A percentile compares a stretch with the other conserved stretches of the same genome.
Conservation (phyloP, 1,140 invertebrate species). For the Hycleus cichorii region DNA sequence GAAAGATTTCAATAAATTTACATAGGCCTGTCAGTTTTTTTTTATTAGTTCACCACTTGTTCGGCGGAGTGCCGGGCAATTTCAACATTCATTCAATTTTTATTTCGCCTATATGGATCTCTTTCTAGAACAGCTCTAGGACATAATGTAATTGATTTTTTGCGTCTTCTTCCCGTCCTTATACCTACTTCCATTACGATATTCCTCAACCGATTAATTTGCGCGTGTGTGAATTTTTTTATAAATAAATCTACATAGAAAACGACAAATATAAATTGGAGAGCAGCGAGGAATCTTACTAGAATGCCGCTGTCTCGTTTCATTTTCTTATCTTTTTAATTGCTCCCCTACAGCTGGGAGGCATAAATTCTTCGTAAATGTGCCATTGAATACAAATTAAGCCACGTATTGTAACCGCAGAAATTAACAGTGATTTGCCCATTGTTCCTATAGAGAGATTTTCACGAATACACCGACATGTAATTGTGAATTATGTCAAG, state of each 20-base stretch:
- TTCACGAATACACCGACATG: neutral
- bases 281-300: neutral
- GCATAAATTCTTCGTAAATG: conserved; percentile 21
- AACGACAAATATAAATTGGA: neutral
- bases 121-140: neutral
- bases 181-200: no score
- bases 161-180: neutral
- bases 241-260: conserved; percentile 6
- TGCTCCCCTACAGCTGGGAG: conserved; percentile 15
- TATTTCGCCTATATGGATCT: conserved; percentile 17
- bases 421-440: conserved; percentile 23
- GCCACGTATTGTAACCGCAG: conserved; percentile 19
- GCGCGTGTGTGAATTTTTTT: no score
- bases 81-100: conserved; percentile 23
- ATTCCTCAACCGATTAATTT: no score
- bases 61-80: conserved; percentile 4
- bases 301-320: conserved; percentile 4
- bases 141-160: conserved; percentile 24
- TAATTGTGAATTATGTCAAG: conserved; percentile 2
- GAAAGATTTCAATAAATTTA: conserved; percentile 25
- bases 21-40: conserved; percentile 19
- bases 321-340: conserved; percentile 24
- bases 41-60: conserved; percentile 19
- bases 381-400: conserved; percentile 23
- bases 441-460: conserved; percentile 11